Evolutionary conservation across 2,888 invertebrate genomes (phyloP), one percentile per base, ranked within the genome.

Genomic region (Pseudanteris insignis): DNA sequence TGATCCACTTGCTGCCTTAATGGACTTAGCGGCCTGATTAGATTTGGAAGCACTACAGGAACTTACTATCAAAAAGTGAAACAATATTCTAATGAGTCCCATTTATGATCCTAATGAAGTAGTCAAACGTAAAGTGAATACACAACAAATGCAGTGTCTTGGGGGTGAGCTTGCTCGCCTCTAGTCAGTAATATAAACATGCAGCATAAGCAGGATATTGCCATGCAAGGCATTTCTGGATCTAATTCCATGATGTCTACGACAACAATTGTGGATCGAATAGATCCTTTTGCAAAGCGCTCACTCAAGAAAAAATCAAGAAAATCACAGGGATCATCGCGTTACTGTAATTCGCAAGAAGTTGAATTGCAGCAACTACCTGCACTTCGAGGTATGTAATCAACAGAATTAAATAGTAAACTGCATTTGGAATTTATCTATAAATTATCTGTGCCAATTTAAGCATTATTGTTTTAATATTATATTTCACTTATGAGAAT

Each of bases 261-360:
- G 85, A 89, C 92, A 83, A 89, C 92, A 82, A 94, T 96, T 87
- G 96, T 96, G 85, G 97, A 98, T 88, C 92, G 96, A 84, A 97
- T 98, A 86, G 98, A 98, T 87, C 98, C 98, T 78, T 98, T 98
- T 85, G 93, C 94, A 75, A 98, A 97, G 86, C 89, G 96, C 82
- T 96, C 97, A 77, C 84, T 96, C 77, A 95, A 96, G 86, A 95
- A 97, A 86, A 96, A 98, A 84, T 94, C 94, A 80, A 96, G 95
- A 86, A 94, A 95, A 84, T 96, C 96, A 81, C 97, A 98, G 85
- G 98, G 98, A 76, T 97, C 97, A 75, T 98, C 98, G 68, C 89
- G 98, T 77, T 99, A 98, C 84, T 90, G 97, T 82, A 95, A 96
- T 81, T 95, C 96, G 78, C 95, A 95, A 84, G 96, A 97, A 83